phyloP scores from a whole-genome alignment of 2,113 vertebrate genomes.

The Sebastes schlegelii region DNA sequence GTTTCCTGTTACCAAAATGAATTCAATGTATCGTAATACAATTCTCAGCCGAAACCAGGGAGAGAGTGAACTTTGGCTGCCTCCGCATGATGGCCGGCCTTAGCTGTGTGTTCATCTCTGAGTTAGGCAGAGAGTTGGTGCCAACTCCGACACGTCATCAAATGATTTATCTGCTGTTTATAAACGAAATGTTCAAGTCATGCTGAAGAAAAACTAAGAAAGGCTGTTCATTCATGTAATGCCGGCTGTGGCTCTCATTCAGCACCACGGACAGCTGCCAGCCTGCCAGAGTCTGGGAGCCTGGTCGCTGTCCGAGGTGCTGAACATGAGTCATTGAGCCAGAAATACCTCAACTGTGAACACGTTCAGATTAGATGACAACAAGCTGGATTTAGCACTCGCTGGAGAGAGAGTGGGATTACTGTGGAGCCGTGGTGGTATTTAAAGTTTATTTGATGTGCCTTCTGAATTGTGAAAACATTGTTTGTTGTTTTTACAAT shows the following conservation, averaged over 20 bases:
- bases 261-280: conserved; percentile 55
- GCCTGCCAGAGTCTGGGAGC: not conserved
- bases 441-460: not conserved
- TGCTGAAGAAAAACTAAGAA: not conserved
- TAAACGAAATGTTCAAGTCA: not conserved
- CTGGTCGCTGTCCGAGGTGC: conserved; percentile 33
- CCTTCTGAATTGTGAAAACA: not conserved
- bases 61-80: not conserved
- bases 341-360: conserved; percentile 25
- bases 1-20: too few relatives aligned
- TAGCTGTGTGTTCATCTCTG: not conserved
- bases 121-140: not conserved
- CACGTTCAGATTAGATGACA: not conserved
- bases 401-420: not conserved
- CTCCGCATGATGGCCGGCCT: too few relatives aligned
- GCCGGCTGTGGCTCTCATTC: conserved; percentile 4
- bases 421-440: too few relatives aligned
- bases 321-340: conserved; percentile 27
- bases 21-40: not conserved
- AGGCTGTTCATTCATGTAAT: not conserved
- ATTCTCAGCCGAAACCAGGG: not conserved
- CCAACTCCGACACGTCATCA: not conserved
- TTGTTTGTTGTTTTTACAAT: not conserved
- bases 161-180: not conserved
- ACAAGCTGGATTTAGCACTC: not conserved